These are phyloP conservation scores for Mormyrops boulengeri DNA, from an alignment of 2,797 vertebrate species.

Conservation along the genomic window DNA sequence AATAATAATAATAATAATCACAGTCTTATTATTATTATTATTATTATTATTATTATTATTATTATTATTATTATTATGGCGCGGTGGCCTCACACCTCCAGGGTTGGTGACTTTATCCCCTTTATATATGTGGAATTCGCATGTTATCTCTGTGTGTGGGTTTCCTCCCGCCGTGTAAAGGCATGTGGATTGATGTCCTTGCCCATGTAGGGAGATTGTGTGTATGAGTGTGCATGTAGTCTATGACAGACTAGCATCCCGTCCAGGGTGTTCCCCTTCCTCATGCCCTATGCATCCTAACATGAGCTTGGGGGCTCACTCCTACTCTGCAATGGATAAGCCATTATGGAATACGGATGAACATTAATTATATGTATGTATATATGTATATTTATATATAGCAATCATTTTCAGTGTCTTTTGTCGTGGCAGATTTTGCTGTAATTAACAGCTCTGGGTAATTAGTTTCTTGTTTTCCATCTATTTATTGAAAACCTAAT, in stretches of 20 bases:
- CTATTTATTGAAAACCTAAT: background rate
- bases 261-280: background rate
- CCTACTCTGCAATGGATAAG: background rate
- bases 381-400: background rate
- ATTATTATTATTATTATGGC: background rate
- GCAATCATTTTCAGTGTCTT: background rate
- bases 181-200: background rate
- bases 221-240: background rate
- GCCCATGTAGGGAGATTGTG: background rate
- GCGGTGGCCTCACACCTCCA: background rate
- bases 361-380: background rate
- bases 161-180: background rate
- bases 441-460: conserved; percentile 1
- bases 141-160: background rate
- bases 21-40: too few relatives aligned
- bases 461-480: background rate
- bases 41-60: background rate
- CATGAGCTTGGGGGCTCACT: background rate
- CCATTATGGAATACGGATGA: background rate
- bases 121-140: background rate
- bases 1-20: background rate
- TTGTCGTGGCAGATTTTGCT: background rate
- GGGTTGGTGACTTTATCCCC: background rate
- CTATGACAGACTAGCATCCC: background rate
- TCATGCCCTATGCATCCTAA: background rate